These are phyloP conservation scores for Vesta saturnalis DNA, from an alignment of 2,888 invertebrate species.

Conservation along the genomic window DNA sequence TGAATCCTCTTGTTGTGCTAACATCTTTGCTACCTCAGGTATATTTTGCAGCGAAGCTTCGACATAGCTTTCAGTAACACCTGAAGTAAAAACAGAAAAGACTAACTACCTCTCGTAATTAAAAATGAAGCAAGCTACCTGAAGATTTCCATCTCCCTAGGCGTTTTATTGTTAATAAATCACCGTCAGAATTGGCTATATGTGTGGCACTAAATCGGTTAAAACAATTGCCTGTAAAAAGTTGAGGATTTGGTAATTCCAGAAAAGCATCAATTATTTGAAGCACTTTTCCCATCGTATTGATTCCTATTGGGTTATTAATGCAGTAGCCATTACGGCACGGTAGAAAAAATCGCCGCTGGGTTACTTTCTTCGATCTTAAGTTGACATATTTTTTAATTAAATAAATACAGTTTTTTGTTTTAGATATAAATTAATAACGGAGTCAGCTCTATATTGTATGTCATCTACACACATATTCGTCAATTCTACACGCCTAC, in stretches of 20 bases:
- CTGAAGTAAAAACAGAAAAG: conserved; percentile 20
- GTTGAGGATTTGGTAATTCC: conserved; percentile 5
- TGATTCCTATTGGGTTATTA: conserved; percentile 3
- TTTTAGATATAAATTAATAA: conserved; percentile 18
- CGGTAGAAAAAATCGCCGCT: conserved; percentile 34
- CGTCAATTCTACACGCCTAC: conserved; percentile 39
- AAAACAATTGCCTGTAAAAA: background rate
- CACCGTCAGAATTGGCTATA: background rate
- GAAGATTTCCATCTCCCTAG: background rate
- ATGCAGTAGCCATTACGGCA: conserved; percentile 32
- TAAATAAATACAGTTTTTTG: too few species aligned
- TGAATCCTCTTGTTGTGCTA: background rate
- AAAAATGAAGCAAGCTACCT: background rate
- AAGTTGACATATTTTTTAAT: conserved; percentile 28
- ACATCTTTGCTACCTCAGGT: background rate
- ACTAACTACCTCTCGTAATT: background rate
- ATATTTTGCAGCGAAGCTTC: background rate
- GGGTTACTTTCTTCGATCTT: conserved; percentile 27
- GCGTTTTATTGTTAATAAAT: conserved; percentile 2
- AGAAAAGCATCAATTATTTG: background rate
- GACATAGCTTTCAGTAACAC: background rate
- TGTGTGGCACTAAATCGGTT: background rate
- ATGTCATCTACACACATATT: conserved; percentile 39
- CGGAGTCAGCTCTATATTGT: conserved; percentile 33
- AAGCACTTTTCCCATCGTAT: background rate